Percentiles rank a stretch among this genome's conserved stretches.
These are phyloP conservation scores for Caenorhabditis zanzibari DNA, from an alignment of 2,888 invertebrate species.

Conservation along the genomic window DNA sequence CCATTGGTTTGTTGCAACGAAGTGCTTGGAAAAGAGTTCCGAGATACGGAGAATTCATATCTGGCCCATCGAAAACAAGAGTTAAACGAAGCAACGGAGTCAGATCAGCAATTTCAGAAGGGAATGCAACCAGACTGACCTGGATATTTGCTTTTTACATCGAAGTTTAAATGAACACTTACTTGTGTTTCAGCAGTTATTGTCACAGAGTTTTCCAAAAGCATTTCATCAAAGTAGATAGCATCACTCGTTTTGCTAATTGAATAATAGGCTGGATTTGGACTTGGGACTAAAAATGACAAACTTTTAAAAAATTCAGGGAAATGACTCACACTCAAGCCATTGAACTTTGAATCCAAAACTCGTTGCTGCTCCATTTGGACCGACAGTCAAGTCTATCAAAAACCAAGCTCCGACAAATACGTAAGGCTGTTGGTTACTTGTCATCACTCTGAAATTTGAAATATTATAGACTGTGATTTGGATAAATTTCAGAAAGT, in stretches of 20 bases:
- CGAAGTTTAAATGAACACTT: not conserved
- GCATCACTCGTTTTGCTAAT: slow-evolving; percentile 25
- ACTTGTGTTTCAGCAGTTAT: slow-evolving; percentile 48
- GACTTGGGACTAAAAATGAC: slow-evolving; percentile 20
- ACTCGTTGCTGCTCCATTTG: not conserved
- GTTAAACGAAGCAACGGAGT: slow-evolving; percentile 45
- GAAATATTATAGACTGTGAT: not conserved
- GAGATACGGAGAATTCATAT: slow-evolving; percentile 23
- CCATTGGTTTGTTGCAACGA: slow-evolving; percentile 13
- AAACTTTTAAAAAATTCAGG: not conserved
- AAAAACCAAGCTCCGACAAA: slow-evolving; percentile 35
- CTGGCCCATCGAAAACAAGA: slow-evolving; percentile 46
- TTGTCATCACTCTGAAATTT: slow-evolving; percentile 42
- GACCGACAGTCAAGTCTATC: slow-evolving; percentile 33
- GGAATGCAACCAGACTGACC: slow-evolving; percentile 44
- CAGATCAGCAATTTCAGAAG: slow-evolving; percentile 20
- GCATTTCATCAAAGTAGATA: slow-evolving; percentile 40
- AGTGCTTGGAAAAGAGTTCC: slow-evolving; percentile 51
- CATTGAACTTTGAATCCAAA: slow-evolving; percentile 44
- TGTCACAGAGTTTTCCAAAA: slow-evolving; percentile 20
- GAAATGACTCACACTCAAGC: slow-evolving; percentile 5
- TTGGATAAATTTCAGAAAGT: too few relatives aligned
- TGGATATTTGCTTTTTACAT: not conserved
- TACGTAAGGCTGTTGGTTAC: slow-evolving; percentile 44
- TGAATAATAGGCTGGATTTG: not conserved